Conservation (phyloP, 2,113 vertebrate species). For the Cyanoderma ruficeps region DNA sequence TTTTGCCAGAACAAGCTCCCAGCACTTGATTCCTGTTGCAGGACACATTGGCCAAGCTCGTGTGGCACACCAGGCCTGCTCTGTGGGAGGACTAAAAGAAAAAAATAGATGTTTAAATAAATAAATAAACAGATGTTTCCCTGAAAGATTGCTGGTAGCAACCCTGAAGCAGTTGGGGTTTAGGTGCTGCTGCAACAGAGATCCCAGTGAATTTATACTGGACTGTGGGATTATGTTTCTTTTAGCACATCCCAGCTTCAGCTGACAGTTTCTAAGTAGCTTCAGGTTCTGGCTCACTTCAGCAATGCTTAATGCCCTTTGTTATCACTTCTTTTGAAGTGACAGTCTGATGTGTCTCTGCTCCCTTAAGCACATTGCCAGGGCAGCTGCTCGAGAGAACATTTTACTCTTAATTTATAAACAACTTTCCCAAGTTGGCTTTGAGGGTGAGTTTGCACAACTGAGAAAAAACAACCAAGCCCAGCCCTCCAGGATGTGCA, state of each 20-base stretch:
- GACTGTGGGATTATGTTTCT: not conserved
- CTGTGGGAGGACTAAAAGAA: not conserved
- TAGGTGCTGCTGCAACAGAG: not conserved
- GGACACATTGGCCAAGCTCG: not conserved
- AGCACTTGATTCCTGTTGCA: not conserved
- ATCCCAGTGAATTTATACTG: not conserved
- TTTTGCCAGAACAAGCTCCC: not conserved
- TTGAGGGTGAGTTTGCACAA: not conserved
- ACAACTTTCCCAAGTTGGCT: not conserved
- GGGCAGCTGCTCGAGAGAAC: not conserved
- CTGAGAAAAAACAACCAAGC: not conserved
- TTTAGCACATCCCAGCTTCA: not conserved
- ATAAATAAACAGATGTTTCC: not conserved
- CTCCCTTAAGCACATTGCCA: not conserved
- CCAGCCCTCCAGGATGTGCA: not conserved
- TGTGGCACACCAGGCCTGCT: rapidly evolving
- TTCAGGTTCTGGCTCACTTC: not conserved
- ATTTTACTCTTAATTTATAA: not conserved
- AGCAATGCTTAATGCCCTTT: not conserved
- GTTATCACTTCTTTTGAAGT: not conserved
- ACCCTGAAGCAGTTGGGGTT: not conserved
- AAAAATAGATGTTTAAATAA: too few relatives aligned
- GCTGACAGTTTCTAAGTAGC: not conserved
- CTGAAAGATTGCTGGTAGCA: not conserved
- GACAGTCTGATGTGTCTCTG: not conserved